Base-by-base conservation (phyloP, 2,113 vertebrate genomes). In the Sylvilagus bachmani region DNA sequence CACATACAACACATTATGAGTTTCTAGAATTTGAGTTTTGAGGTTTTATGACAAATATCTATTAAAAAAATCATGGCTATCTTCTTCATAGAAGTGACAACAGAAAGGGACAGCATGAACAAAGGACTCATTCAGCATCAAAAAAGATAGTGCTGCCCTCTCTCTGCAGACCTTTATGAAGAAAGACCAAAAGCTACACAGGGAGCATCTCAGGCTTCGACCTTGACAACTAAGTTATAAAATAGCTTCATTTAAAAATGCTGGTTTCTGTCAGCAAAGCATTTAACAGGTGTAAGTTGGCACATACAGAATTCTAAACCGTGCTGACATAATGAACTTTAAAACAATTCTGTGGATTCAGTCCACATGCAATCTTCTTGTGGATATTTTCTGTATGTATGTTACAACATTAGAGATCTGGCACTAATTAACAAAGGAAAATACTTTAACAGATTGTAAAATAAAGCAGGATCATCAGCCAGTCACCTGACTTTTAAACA, bases 401-500 rank as follows among this genome's bases (percentile, higher is more conserved):
- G 33, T n/a, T 67, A 24, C 33, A 1, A 2, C 22, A 70, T 77
- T 97, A 97, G 86, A 97, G 19, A 80, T 93, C 78, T 96, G 85
- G 97, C 80, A 97, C 27, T 94, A 98, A 98, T 95, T 98, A 98
- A 97, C 85, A 95, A 96, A 74, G 69, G 97, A 98, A 97, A 93
- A 95, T 73, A 36, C 78, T 82, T 98, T 97, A 96, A 97, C 33
- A 98, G 81, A 89, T 9, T 95, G 90, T 89, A 97, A 98, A 97
- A 97, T 90, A 98, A 97, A 90, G 89, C 73, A 96, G 2, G 44
- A 96, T 64, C 80, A 97, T 86, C 96, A 83, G 90, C 78, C 97
- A 97, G 90, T 96, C 94, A 96, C 83, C 94, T 97, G 94, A 96
- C 90, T 96, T 98, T 98, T 97, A 97, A 97, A 79, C 70, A 96